Evolutionary conservation across 2,113 vertebrate species (phyloP).

Genomic region (Lophura nycthemera): DNA sequence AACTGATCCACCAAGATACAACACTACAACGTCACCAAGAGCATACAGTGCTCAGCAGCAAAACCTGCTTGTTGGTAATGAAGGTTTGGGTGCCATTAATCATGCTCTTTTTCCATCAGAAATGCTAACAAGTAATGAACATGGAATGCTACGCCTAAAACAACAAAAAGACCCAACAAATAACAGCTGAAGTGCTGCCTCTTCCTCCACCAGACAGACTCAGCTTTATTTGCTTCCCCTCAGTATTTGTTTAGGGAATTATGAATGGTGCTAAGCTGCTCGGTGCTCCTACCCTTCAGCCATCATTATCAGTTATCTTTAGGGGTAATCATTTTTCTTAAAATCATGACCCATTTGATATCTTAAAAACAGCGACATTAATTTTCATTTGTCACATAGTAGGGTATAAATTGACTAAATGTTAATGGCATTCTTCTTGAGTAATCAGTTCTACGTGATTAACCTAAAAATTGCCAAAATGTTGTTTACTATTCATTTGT

Average conservation of each 20-base stretch:
- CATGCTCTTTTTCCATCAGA: not conserved
- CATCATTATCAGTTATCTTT: slow-evolving; percentile 69
- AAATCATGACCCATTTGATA: slow-evolving; percentile 81
- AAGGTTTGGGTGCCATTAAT: not conserved
- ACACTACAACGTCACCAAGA: not conserved
- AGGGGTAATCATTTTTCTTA: slow-evolving; percentile 73
- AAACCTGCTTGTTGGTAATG: not conserved
- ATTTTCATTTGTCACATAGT: slow-evolving; percentile 84
- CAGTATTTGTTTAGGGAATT: slow-evolving; percentile 43
- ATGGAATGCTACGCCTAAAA: not conserved
- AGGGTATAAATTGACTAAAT: slow-evolving; percentile 83
- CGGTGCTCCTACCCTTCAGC: not conserved
- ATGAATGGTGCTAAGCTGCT: slow-evolving; percentile 32
- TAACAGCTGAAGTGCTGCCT: not conserved
- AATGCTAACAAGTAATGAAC: slow-evolving; percentile 31
- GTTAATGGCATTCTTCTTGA: slow-evolving; percentile 83
- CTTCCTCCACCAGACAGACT: not conserved
- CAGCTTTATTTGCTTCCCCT: slow-evolving; percentile 28
- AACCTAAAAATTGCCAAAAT: slow-evolving; percentile 84
- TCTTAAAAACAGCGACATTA: slow-evolving; percentile 81
- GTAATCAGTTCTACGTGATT: slow-evolving; percentile 86
- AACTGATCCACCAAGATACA: slow-evolving; percentile 8
- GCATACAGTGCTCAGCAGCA: not conserved
- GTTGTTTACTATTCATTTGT: slow-evolving; percentile 86
- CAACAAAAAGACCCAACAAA: not conserved